These are phyloP conservation scores for Podabrus alpinus DNA, from an alignment of 2,888 invertebrate genomes.

Conservation along the genomic window DNA sequence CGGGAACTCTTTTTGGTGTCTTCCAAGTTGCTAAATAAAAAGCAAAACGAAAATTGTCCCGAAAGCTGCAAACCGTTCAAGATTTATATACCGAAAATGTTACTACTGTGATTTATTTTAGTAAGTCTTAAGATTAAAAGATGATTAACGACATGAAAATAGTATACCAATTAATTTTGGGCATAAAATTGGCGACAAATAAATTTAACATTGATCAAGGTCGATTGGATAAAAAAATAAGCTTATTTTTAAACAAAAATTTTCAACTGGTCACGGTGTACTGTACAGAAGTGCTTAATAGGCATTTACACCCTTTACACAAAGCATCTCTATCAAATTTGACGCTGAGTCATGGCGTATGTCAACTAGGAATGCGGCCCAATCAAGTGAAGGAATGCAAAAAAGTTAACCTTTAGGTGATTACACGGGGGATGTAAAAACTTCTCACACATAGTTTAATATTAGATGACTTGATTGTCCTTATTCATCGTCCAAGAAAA, in stretches of 20 bases:
- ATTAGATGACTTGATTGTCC: neutral
- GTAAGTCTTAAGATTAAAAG: neutral
- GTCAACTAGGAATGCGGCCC: conserved; percentile 50
- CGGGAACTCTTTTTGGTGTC: neutral
- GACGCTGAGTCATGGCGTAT: conserved; percentile 49
- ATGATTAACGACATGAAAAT: neutral
- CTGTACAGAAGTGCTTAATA: conserved; percentile 45
- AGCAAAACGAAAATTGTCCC: neutral
- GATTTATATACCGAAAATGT: neutral
- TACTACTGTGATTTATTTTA: neutral
- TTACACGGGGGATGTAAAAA: conserved; percentile 17
- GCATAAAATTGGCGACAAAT: neutral
- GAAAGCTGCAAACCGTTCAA: neutral
- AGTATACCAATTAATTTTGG: neutral
- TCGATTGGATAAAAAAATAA: neutral
- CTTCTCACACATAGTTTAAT: conserved; percentile 3
- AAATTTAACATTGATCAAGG: neutral
- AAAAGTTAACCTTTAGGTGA: conserved; percentile 25
- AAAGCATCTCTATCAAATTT: conserved; percentile 51
- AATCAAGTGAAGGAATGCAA: conserved; percentile 45
- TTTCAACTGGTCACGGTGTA: conserved; percentile 37
- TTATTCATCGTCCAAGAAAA: neutral
- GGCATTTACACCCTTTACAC: conserved; percentile 53
- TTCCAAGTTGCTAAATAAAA: neutral
- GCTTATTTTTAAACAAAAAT: conserved; percentile 16